Conservation (phyloP, 2,113 vertebrate species). For the Petromus typicus region DNA sequence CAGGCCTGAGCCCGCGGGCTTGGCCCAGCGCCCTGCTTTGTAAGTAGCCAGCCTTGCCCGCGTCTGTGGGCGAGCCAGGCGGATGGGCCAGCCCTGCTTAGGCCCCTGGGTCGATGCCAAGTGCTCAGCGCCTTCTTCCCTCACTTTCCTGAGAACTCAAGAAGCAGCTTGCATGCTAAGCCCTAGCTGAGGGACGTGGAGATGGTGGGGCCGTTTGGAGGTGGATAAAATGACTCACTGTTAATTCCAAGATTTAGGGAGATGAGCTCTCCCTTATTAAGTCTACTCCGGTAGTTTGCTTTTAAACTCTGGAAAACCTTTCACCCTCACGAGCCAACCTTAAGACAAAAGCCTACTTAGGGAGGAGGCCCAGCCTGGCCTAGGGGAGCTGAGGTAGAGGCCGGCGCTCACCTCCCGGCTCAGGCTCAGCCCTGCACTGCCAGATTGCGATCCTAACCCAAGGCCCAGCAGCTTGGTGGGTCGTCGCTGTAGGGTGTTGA, state of each 20-base stretch:
- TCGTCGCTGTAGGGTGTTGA: constrained; percentile 80
- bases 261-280: not conserved
- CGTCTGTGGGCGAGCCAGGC: not conserved
- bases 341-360: not conserved
- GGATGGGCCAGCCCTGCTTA: constrained; percentile 4
- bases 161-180: not conserved
- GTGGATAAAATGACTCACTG: not conserved
- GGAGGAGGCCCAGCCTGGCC: not conserved
- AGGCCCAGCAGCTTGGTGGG: constrained; percentile 66
- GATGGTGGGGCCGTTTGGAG: not conserved
- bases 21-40: constrained; percentile 64
- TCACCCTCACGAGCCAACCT: not conserved
- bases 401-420: not conserved
- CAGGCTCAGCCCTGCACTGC: not conserved
- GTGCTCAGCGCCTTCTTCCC: not conserved
- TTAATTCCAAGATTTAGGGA: not conserved
- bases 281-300: constrained; percentile 5
- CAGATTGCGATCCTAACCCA: constrained; percentile 27
- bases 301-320: constrained; percentile 48
- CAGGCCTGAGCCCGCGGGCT: constrained; percentile 29
- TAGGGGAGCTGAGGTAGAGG: not conserved
- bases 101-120: constrained; percentile 39
- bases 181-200: not conserved
- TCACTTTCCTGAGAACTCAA: not conserved
- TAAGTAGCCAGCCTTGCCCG: not conserved